These are phyloP conservation scores for Lerema accius DNA, from an alignment of 1,140 invertebrate species.

Conservation along the genomic window DNA sequence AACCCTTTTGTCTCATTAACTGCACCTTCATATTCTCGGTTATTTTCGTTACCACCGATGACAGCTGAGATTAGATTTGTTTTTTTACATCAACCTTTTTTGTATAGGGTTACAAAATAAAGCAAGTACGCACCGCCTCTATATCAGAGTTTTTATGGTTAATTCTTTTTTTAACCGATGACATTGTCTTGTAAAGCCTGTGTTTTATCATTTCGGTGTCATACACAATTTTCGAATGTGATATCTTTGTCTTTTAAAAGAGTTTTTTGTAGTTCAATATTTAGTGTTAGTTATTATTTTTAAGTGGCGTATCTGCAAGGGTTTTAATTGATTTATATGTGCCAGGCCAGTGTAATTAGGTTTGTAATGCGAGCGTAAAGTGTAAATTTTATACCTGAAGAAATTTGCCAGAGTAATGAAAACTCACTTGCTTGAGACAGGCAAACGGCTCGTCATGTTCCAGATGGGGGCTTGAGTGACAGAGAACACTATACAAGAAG, in stretches of 20 bases:
- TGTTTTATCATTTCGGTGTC: conserved; percentile 35
- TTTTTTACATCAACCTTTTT: conserved; percentile 50
- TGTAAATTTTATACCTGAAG: no score
- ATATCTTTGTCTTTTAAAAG: conserved; percentile 3
- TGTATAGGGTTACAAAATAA: conserved; percentile 47
- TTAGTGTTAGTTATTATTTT: no score
- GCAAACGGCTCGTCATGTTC: no score
- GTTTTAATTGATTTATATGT: no score
- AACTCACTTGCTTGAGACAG: no score
- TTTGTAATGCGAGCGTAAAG: no score
- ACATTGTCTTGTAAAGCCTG: conserved; percentile 33
- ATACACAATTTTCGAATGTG: conserved; percentile 15
- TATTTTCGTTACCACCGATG: conserved; percentile 69
- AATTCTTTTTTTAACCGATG: conserved; percentile 26
- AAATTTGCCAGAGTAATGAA: no score
- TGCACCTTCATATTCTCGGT: conserved; percentile 67
- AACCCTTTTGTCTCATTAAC: conserved; percentile 81
- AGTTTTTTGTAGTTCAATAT: no score
- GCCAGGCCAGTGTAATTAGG: no score
- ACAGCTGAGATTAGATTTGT: conserved; percentile 71
- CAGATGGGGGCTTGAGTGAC: no score
- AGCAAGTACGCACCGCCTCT: conserved; percentile 20
- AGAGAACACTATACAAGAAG: no score
- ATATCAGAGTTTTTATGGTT: conserved; percentile 31
- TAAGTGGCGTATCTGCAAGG: no score